Base-by-base conservation (phyloP, 2,797 vertebrate species). In the Tragopan temminckii region DNA sequence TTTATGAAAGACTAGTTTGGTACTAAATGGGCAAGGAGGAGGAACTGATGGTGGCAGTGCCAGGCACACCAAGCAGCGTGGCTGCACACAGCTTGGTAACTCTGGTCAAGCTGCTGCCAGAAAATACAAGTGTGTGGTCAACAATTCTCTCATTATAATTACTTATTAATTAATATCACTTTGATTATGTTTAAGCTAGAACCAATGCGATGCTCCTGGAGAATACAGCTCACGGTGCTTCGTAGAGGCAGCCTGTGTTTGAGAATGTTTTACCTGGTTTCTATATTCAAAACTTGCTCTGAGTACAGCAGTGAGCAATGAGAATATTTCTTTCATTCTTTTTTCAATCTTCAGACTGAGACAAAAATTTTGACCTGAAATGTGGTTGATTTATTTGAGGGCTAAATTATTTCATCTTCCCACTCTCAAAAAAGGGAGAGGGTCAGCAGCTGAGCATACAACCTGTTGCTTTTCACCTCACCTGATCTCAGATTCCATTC, bases 401-500 rank as follows among this genome's bases (percentile, higher is more conserved):
- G 12, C 2, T 70, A 11, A 80, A 46, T 83, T 80, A 71, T 66
- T 79, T 75, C 89, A 78, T 33, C 8, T 16, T 27, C 6, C 9
- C 7, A 5, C 14, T 2, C 10, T 7, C n/a, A 52, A 68, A 38
- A 78, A 42, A 5, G 1, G 24, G n/a, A 3, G 6, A 5, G 7
- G 9, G 50, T 52, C 50, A 52, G 27, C 50, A 29, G 18, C 18
- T 48, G 45, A 36, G 20, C 8, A 8, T 45, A 72, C 46, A 70
- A 69, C 66, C 70, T 91, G 67, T 81, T 92, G 72, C 63, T 85
- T 89, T 92, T 45, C 77, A 80, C 61, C 27, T 23, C 67, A 29
- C 40, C 35, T 80, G 68, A 46, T 42, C 67, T 81, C 5, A 62
- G 52, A 58, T 79, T 64, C 57, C n/a, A 14, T 35, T 77, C 17